phyloP scores from a whole-genome alignment of 2,113 vertebrate genomes.

The Alligator mississippiensis region DNA sequence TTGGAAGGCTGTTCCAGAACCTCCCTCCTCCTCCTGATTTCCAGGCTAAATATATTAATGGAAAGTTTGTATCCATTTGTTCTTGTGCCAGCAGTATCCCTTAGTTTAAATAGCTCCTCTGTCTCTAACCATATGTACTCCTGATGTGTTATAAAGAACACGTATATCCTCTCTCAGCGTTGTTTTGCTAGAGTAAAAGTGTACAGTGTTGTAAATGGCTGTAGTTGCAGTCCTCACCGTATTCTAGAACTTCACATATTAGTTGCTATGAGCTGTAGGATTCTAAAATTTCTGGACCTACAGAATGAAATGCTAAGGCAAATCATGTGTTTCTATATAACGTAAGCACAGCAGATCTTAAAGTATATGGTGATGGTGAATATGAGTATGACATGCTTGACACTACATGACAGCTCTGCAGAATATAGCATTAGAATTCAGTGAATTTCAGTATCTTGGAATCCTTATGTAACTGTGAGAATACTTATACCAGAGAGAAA shows the following conservation, averaged over 20 bases:
- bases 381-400: background rate
- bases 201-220: background rate
- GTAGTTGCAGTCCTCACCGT: background rate
- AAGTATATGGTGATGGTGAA: background rate
- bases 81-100: background rate
- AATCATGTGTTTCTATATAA: accelerated
- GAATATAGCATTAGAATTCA: background rate
- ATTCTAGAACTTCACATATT: background rate
- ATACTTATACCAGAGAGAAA: background rate
- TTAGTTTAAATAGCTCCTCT: background rate
- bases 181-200: background rate
- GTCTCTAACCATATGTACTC: background rate
- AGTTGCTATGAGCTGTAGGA: background rate
- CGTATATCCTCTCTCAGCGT: accelerated
- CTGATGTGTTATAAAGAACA: background rate
- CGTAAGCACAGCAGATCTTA: background rate
- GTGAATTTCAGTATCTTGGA: background rate
- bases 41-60: background rate
- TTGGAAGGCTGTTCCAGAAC: background rate
- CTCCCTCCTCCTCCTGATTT: background rate
- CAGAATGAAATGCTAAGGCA: background rate
- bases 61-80: background rate
- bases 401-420: background rate
- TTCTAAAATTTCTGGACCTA: accelerated
- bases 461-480: background rate